phyloP scores from a whole-genome alignment of 2,113 vertebrate genomes.

The Brienomyrus brachyistius region DNA sequence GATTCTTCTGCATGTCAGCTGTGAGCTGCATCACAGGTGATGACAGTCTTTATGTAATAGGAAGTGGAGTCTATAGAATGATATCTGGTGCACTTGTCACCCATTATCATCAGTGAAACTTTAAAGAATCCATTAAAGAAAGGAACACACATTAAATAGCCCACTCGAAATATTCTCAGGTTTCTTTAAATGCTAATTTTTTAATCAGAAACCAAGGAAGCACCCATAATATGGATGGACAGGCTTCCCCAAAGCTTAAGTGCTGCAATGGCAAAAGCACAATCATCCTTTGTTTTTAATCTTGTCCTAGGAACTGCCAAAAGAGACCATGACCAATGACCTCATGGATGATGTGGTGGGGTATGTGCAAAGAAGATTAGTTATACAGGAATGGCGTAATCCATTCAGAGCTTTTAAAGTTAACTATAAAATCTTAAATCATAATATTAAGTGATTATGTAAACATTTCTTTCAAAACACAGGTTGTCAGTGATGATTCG shows the following conservation, averaged over 20 bases:
- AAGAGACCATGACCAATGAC: background rate
- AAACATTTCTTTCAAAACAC: background rate
- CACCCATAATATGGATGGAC: background rate
- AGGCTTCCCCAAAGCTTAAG: background rate
- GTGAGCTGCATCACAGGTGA: background rate
- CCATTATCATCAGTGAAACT: background rate
- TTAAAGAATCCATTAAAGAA: background rate
- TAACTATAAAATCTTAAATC: background rate
- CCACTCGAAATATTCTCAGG: background rate
- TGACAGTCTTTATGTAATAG: background rate
- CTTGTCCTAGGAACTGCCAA: background rate
- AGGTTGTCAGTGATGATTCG: background rate
- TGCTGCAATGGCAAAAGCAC: background rate
- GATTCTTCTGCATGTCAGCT: background rate
- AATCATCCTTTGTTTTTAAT: background rate
- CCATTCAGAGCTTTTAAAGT: background rate
- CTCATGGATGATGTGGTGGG: background rate
- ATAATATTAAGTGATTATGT: background rate
- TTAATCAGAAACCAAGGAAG: background rate
- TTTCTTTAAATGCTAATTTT: background rate
- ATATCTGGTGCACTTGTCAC: background rate
- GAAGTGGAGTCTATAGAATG: background rate
- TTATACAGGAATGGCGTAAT: background rate
- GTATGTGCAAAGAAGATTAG: background rate
- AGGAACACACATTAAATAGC: background rate